Evolutionary conservation across 1,140 invertebrate species (phyloP).

Genomic region (Apis florea): DNA sequence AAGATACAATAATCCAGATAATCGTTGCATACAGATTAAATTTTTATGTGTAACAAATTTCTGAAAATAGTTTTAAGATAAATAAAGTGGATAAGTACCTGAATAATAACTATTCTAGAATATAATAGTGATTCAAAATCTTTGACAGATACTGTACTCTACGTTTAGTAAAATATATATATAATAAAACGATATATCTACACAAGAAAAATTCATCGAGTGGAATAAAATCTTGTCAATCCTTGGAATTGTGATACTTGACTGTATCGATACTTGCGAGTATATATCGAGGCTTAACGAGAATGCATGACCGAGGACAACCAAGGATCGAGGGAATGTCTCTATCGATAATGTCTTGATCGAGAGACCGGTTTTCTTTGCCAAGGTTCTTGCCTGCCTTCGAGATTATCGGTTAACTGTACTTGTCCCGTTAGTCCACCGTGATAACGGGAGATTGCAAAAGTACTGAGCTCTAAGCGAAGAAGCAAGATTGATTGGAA

Average conservation of each 20-base stretch:
- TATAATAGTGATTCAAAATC: too few relatives aligned
- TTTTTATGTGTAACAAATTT: too few relatives aligned
- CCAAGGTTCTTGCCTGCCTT: not conserved
- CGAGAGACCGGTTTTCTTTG: slow-evolving; percentile 38
- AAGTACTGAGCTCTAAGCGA: slow-evolving; percentile 14
- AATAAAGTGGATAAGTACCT: too few relatives aligned
- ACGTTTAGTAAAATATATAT: too few relatives aligned
- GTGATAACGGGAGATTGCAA: slow-evolving; percentile 23
- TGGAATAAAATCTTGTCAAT: too few relatives aligned
- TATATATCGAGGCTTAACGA: not conserved
- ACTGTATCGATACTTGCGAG: not conserved
- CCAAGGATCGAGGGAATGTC: slow-evolving; percentile 18
- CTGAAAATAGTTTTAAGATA: too few relatives aligned
- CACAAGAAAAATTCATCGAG: too few relatives aligned
- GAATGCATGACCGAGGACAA: not conserved
- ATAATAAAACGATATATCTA: too few relatives aligned
- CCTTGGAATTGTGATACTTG: not conserved
- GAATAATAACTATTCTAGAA: too few relatives aligned
- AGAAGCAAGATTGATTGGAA: not conserved
- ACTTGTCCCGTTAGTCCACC: slow-evolving; percentile 18
- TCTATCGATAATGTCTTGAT: slow-evolving; percentile 37
- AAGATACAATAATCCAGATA: too few relatives aligned
- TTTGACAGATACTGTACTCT: too few relatives aligned
- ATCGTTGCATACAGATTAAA: too few relatives aligned
- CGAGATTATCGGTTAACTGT: slow-evolving; percentile 41